Percentiles rank a stretch among this genome's conserved stretches.
Conservation (phyloP, 1,140 invertebrate species). For the Papilio xuthus region DNA sequence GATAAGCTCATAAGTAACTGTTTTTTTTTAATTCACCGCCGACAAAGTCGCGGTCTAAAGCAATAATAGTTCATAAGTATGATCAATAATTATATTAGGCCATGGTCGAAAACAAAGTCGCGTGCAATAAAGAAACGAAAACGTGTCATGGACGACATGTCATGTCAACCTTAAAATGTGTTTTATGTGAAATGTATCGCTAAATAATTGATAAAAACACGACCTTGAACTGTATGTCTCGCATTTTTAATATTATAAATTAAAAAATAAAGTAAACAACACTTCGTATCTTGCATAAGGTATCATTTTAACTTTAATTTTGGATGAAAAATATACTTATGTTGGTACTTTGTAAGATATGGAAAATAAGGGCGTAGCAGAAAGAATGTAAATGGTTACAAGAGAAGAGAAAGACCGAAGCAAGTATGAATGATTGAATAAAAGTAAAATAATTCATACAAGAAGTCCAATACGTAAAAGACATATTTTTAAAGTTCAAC, state of each 20-base stretch:
- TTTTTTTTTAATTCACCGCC: background rate
- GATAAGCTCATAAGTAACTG: no score
- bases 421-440: no score
- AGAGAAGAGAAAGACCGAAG: no score
- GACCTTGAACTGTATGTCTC: slow-evolving; percentile 28
- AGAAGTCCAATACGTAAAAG: background rate
- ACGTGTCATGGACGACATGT: slow-evolving; percentile 40
- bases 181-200: slow-evolving; percentile 11
- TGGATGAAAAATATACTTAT: no score
- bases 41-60: background rate
- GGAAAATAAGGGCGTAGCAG: no score
- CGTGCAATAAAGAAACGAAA: slow-evolving; percentile 35
- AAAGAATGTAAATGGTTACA: no score
- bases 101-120: slow-evolving; percentile 46
- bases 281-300: no score
- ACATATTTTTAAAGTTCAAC: background rate
- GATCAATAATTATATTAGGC: slow-evolving; percentile 38
- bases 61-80: background rate
- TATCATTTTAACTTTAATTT: no score
- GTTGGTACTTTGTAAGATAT: no score
- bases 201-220: slow-evolving; percentile 31
- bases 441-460: no score
- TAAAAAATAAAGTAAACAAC: background rate
- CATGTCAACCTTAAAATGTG: slow-evolving; percentile 12
- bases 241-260: background rate